These are phyloP conservation scores for Bufotes viridis DNA, from an alignment of 2,797 vertebrate genomes.

Conservation along the genomic window DNA sequence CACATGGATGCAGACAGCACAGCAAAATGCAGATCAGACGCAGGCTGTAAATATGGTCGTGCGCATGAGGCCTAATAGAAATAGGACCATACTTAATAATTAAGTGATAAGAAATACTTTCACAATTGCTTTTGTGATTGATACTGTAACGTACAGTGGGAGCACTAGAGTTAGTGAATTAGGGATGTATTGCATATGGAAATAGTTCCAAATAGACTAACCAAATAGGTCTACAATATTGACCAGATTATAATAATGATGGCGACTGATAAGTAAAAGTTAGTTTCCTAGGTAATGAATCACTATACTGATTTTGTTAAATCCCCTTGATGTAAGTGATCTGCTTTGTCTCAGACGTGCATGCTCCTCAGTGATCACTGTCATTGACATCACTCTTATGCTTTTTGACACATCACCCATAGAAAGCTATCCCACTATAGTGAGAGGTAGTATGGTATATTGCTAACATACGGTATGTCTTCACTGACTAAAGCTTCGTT, in stretches of 20 bases:
- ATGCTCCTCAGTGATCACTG: not conserved
- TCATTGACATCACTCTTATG: not conserved
- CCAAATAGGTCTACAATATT: not conserved
- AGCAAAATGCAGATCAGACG: too few relatives aligned
- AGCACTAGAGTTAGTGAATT: not conserved
- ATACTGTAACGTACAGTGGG: not conserved
- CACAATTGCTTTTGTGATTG: not conserved
- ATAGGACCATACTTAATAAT: not conserved
- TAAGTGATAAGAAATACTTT: not conserved
- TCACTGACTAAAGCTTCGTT: too few relatives aligned
- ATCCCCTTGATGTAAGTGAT: not conserved
- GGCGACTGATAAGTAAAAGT: not conserved
- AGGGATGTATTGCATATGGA: not conserved
- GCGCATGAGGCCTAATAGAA: not conserved
- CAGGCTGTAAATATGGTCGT: not conserved
- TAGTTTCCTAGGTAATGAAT: conserved; percentile 22
- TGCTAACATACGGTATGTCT: too few relatives aligned
- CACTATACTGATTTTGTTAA: conserved; percentile 18
- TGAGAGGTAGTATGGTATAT: too few relatives aligned
- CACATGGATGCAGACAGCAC: too few relatives aligned
- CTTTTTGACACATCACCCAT: not conserved
- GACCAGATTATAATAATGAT: not conserved
- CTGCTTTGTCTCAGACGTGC: not conserved
- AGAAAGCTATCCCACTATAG: not conserved
- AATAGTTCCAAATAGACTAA: not conserved